phyloP scores from a whole-genome alignment of 2,797 vertebrate species.

The Pseudochirops cupreus region DNA sequence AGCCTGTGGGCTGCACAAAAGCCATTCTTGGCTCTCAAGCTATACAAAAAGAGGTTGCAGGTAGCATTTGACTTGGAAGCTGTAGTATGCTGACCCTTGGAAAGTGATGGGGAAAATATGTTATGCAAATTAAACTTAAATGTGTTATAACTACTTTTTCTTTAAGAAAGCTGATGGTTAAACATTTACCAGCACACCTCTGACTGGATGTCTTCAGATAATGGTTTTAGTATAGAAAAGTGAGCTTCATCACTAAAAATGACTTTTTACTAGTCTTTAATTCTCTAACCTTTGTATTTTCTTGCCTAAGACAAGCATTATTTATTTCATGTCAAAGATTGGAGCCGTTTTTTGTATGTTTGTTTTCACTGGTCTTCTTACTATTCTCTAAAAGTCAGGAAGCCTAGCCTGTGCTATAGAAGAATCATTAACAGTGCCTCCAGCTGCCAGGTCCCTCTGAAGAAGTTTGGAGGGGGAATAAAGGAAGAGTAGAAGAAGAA shows the following conservation, averaged over 20 bases:
- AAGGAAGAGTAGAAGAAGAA: too few relatives aligned
- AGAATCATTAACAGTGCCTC: background rate
- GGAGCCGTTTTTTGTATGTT: background rate
- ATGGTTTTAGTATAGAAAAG: background rate
- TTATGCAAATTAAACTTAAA: background rate
- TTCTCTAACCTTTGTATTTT: background rate
- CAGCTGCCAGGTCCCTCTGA: background rate
- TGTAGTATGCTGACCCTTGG: background rate
- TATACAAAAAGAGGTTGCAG: background rate
- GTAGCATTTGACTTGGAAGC: background rate
- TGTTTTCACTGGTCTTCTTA: background rate
- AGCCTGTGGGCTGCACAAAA: background rate
- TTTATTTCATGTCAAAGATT: background rate
- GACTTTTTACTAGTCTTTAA: background rate
- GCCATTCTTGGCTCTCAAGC: background rate
- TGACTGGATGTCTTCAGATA: background rate
- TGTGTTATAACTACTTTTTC: background rate
- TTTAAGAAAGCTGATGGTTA: background rate
- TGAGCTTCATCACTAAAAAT: background rate
- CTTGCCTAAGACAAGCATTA: background rate
- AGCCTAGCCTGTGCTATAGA: background rate
- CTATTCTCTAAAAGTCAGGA: background rate
- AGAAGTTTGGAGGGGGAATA: too few relatives aligned
- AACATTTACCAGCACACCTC: background rate
- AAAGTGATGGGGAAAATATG: background rate